Conservation (phyloP, 1,140 invertebrate genomes). For the Stegodyphus mimosarum region DNA sequence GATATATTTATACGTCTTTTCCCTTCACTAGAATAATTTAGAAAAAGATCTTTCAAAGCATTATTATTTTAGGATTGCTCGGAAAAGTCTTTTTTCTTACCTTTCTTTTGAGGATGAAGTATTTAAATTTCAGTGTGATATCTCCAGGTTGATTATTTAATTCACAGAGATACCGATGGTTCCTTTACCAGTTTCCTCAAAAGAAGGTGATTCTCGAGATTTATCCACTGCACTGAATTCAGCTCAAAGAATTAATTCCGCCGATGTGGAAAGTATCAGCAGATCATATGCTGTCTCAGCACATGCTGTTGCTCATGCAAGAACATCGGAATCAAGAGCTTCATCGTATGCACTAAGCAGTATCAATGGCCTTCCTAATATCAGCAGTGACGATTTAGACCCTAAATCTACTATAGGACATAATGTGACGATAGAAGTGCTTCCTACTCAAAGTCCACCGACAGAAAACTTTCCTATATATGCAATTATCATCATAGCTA, state of each 20-base stretch:
- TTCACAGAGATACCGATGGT: background rate
- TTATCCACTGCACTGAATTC: background rate
- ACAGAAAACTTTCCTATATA: constrained; percentile 2
- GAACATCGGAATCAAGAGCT: background rate
- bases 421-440: background rate
- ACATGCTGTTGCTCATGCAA: background rate
- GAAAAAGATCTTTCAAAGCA: too few species aligned
- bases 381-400: background rate
- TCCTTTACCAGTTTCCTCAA: background rate
- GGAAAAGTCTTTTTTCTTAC: background rate
- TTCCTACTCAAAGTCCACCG: background rate
- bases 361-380: background rate
- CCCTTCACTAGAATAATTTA: too few species aligned
- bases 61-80: too few species aligned
- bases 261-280: background rate
- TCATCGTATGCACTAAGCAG: background rate
- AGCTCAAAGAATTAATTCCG: too few species aligned
- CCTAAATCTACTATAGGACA: background rate
- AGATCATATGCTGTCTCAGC: background rate
- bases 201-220: background rate
- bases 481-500: background rate
- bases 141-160: background rate
- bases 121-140: background rate
- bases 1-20: too few species aligned
- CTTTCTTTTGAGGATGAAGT: background rate